These are phyloP conservation scores for Hycleus phaleratus DNA, from an alignment of 1,140 invertebrate genomes.

Conservation along the genomic window DNA sequence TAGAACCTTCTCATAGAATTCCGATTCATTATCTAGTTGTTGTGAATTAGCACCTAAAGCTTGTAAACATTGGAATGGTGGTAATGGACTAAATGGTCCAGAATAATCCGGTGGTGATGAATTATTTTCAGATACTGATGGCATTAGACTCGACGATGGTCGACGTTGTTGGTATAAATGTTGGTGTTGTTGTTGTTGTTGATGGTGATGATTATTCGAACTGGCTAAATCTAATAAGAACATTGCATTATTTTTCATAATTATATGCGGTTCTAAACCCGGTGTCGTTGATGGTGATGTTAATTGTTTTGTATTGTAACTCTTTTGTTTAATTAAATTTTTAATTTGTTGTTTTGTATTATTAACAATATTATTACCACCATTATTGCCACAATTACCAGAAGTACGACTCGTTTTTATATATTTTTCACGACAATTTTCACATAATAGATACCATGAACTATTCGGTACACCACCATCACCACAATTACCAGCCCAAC, in stretches of 20 bases:
- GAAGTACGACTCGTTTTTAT: constrained; percentile 47
- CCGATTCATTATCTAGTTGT: constrained; percentile 43
- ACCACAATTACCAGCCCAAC: constrained; percentile 83
- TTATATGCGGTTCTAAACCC: constrained; percentile 58
- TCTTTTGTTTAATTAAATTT: constrained; percentile 27
- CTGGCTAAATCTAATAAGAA: constrained; percentile 86
- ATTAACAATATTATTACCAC: too few relatives aligned
- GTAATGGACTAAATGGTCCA: constrained; percentile 52
- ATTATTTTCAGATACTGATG: constrained; percentile 53
- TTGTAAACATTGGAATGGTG: constrained; percentile 70
- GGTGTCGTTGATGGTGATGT: constrained; percentile 39
- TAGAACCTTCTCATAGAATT: constrained; percentile 48
- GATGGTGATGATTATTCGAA: constrained; percentile 48
- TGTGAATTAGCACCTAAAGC: constrained; percentile 55
- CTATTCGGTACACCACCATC: constrained; percentile 71
- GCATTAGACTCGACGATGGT: constrained; percentile 48
- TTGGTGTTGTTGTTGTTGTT: constrained; percentile 26
- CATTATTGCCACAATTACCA: constrained; percentile 1
- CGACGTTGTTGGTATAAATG: constrained; percentile 36
- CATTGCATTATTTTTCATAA: constrained; percentile 89
- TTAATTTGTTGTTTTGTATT: constrained; percentile 24
- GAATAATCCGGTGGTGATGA: constrained; percentile 45
- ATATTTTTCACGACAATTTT: constrained; percentile 78
- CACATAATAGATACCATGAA: constrained; percentile 89
- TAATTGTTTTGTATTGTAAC: constrained; percentile 23